Conservation (phyloP, 2,797 vertebrate species). For the Macrochelys suwanniensis region DNA sequence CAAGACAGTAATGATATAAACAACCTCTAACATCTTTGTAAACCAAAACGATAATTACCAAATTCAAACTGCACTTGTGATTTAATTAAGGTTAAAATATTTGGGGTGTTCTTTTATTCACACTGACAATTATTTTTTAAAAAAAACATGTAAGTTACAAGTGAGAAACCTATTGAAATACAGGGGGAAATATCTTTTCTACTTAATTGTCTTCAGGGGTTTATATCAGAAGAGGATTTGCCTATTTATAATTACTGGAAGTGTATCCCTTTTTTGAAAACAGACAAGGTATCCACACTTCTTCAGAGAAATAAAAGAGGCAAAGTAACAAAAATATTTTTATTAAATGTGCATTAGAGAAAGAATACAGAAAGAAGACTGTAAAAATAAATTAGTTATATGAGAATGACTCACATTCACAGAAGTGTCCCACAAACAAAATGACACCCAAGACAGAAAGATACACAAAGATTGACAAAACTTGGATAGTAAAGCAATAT, state of each 20-base stretch:
- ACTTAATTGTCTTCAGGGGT: not conserved
- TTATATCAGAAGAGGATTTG: not conserved
- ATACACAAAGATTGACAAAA: not conserved
- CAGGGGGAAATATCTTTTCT: not conserved
- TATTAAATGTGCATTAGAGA: conserved; percentile 75
- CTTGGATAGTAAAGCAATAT: not conserved
- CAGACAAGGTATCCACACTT: not conserved
- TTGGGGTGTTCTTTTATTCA: not conserved
- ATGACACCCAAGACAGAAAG: not conserved
- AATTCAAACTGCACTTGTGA: not conserved
- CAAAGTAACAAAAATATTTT: conserved; percentile 68
- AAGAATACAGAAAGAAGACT: conserved; percentile 62
- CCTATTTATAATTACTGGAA: not conserved
- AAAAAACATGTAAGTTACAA: not conserved
- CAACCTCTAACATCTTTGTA: not conserved
- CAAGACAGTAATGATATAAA: not conserved
- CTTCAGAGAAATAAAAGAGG: conserved; percentile 63
- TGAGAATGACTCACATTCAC: conserved; percentile 26
- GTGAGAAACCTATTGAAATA: not conserved
- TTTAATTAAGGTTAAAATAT: not conserved
- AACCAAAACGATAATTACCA: not conserved
- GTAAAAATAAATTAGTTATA: conserved; percentile 8
- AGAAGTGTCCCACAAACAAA: conserved; percentile 49
- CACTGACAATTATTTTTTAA: not conserved
- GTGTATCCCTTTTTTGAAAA: not conserved